These are phyloP conservation scores for Clostera curtula DNA, from an alignment of 2,888 invertebrate species.

Conservation along the genomic window DNA sequence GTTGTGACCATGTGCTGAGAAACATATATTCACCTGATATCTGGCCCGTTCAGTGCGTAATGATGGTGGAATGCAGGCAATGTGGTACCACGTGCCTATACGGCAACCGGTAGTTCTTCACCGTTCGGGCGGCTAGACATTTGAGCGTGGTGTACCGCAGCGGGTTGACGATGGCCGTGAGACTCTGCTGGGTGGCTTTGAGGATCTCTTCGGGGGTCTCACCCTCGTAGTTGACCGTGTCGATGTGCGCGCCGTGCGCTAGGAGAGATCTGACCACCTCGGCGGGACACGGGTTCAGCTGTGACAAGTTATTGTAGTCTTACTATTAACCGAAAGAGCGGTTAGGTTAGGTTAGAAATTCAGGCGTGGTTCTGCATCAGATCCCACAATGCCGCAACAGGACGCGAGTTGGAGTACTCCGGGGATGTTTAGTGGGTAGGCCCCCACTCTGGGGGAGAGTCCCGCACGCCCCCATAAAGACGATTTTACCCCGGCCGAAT, in stretches of 20 bases:
- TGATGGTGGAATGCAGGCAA: slow-evolving; percentile 64
- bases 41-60: slow-evolving; percentile 50
- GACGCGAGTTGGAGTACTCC: no score
- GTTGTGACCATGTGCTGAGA: no score
- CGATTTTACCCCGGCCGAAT: no score
- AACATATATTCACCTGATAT: background rate
- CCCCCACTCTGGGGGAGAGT: no score
- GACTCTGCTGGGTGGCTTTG: slow-evolving; percentile 70
- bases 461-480: no score
- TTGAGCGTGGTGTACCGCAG: slow-evolving; percentile 86
- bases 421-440: no score
- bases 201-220: slow-evolving; percentile 84
- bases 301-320: no score
- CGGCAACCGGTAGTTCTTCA: slow-evolving; percentile 81
- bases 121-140: slow-evolving; percentile 89
- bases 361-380: no score
- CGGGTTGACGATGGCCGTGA: slow-evolving; percentile 82
- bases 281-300: slow-evolving; percentile 78
- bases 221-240: slow-evolving; percentile 84
- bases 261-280: slow-evolving; percentile 83
- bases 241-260: slow-evolving; percentile 88
- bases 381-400: no score
- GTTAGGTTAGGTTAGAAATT: no score
- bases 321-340: no score
- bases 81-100: slow-evolving; percentile 75